Evolutionary conservation across 2,888 invertebrate species (phyloP).

Genomic region (Monopis laevigella): DNA sequence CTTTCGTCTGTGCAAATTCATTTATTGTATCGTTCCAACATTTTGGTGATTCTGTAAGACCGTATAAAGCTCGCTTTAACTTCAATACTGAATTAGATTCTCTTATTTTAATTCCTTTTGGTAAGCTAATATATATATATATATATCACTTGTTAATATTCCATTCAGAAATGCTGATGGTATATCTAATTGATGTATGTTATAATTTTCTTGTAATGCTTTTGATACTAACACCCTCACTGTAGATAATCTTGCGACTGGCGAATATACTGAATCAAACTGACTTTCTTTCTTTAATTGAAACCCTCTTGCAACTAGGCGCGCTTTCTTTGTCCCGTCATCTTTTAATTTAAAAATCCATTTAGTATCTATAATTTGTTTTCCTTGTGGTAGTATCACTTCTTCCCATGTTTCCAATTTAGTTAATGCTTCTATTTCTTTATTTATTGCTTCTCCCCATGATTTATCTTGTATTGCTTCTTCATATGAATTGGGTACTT

Average conservation of each 20-base stretch:
- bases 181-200: background rate
- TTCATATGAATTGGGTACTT: slow-evolving; percentile 9
- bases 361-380: background rate
- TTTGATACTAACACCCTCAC: background rate
- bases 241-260: background rate
- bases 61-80: background rate
- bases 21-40: background rate
- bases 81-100: background rate
- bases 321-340: background rate
- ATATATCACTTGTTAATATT: background rate
- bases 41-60: background rate
- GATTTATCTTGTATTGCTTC: slow-evolving; percentile 11
- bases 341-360: slow-evolving; percentile 1
- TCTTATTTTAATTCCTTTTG: background rate
- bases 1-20: background rate
- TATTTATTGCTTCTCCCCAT: slow-evolving; percentile 16
- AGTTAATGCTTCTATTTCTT: slow-evolving; percentile 14
- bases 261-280: background rate
- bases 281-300: background rate
- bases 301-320: background rate
- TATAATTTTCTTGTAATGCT: background rate
- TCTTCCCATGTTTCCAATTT: slow-evolving; percentile 14
- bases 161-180: background rate
- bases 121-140: background rate
- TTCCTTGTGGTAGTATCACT: slow-evolving; percentile 10